These are phyloP conservation scores for Allolobophora icterica DNA, from an alignment of 2,888 invertebrate species.

Conservation along the genomic window DNA sequence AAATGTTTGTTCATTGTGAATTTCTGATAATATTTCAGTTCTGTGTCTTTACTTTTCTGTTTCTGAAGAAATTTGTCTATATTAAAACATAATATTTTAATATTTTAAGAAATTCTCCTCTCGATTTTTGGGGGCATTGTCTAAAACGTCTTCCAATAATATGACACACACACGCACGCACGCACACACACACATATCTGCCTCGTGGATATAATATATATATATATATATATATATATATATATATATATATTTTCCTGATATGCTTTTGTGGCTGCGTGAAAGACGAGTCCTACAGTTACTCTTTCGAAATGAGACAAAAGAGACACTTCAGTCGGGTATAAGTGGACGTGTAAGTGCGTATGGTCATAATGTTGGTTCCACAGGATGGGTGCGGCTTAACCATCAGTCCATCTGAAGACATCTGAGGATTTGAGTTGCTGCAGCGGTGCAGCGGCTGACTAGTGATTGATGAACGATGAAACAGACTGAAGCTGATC, in stretches of 20 bases:
- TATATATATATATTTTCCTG: not conserved
- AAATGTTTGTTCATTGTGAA: no score
- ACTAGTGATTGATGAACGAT: not conserved
- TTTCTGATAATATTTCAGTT: no score
- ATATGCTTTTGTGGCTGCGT: not conserved
- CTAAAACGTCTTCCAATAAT: not conserved
- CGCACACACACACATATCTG: not conserved
- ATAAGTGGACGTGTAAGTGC: no score
- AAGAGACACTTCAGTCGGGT: not conserved
- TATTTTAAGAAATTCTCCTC: no score
- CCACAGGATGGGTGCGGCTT: not conserved
- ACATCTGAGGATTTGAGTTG: not conserved
- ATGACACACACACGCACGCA: not conserved
- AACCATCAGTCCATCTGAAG: not conserved
- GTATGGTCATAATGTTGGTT: not conserved
- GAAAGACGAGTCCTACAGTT: not conserved
- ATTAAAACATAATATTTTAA: no score
- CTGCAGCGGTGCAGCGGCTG: not conserved
- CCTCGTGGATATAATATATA: not conserved
- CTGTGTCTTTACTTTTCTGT: no score
- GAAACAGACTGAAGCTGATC: not conserved
- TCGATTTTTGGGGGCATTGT: no score
- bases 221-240: no score
- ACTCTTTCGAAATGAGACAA: not conserved
- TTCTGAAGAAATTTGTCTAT: no score